phyloP scores from a whole-genome alignment of 2,113 vertebrate genomes.

The Catharus minimus region DNA sequence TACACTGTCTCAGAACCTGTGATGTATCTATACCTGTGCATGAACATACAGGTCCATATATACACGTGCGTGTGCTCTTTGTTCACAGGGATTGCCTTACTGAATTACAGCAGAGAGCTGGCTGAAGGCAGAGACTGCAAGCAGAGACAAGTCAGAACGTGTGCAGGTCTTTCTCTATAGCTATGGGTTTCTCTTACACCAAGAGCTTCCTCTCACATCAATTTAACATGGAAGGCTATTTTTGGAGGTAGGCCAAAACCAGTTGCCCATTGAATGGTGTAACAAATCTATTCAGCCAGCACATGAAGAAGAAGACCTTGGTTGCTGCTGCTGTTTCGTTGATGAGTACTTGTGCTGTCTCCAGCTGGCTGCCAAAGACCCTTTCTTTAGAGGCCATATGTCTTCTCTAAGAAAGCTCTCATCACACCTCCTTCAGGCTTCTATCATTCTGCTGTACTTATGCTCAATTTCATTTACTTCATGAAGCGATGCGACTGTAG shows the following conservation, averaged over 20 bases:
- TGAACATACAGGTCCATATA: background rate
- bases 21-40: background rate
- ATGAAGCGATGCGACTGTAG: background rate
- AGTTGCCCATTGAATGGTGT: background rate
- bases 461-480: background rate
- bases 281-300: background rate
- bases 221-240: background rate
- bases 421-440: slow-evolving; percentile 46
- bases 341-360: background rate
- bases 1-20: background rate
- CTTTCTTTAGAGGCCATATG: slow-evolving; percentile 36
- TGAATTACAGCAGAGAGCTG: background rate
- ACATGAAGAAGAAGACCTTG: background rate
- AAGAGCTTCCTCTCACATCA: background rate
- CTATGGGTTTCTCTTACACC: background rate
- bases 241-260: background rate
- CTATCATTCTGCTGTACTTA: slow-evolving; percentile 5
- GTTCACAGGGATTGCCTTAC: background rate
- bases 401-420: slow-evolving; percentile 13
- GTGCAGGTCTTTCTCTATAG: background rate
- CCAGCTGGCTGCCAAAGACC: slow-evolving; percentile 11
- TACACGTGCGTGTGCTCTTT: fast-evolving
- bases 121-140: background rate
- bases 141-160: background rate
- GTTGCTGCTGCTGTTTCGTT: background rate